Percentiles rank a stretch among this genome's conserved stretches.
Conservation (phyloP, 2,113 vertebrate species). For the Euleptes europaea region DNA sequence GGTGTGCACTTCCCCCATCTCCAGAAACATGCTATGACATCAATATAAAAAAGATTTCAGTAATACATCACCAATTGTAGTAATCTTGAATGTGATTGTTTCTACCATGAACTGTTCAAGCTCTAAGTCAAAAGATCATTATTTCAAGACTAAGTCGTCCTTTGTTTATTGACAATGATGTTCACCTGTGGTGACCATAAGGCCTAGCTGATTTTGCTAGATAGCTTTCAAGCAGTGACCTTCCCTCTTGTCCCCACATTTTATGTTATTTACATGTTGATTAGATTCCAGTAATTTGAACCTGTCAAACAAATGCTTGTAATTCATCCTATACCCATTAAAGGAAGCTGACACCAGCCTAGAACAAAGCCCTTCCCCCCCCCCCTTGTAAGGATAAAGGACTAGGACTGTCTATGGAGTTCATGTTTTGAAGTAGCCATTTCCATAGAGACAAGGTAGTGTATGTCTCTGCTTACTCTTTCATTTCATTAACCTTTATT, state of each 20-base stretch:
- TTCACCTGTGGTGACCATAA: not conserved
- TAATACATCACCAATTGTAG: not conserved
- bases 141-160: not conserved
- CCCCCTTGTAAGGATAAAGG: not conserved
- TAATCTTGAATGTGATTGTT: not conserved
- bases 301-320: not conserved
- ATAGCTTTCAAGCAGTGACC: not conserved
- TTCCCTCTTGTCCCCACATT: not conserved
- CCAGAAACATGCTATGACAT: not conserved
- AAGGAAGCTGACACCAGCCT: not conserved
- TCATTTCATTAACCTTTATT: too few species aligned
- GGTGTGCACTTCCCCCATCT: not conserved
- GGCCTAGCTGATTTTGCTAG: not conserved
- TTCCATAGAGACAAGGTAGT: not conserved
- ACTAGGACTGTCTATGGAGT: not conserved
- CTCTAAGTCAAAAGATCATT: not conserved
- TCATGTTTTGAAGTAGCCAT: not conserved
- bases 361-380: not conserved
- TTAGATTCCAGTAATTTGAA: not conserved
- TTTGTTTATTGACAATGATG: not conserved
- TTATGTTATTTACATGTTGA: not conserved
- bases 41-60: not conserved
- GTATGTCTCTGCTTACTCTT: not conserved
- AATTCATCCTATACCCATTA: not conserved
- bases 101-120: not conserved